Conservation (phyloP, 2,888 invertebrate genomes). For the Lasioglossum zephyrum region DNA sequence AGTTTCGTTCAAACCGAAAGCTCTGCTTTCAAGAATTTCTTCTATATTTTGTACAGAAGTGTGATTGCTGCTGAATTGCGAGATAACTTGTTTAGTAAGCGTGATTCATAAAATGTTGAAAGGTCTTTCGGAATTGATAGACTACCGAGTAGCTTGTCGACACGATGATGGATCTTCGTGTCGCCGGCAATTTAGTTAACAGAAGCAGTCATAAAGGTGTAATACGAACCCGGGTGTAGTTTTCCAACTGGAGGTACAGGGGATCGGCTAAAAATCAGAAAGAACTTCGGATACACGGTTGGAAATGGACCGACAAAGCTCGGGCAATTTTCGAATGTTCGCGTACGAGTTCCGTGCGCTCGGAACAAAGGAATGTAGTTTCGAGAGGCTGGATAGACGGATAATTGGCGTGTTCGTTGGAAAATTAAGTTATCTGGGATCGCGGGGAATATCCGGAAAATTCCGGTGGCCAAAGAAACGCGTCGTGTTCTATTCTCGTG, state of each 20-base stretch:
- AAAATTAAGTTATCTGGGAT: slow-evolving; percentile 54
- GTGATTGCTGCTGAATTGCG: background rate
- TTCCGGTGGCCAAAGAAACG: slow-evolving; percentile 27
- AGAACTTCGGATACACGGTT: background rate
- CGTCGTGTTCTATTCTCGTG: slow-evolving; percentile 18
- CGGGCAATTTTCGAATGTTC: background rate
- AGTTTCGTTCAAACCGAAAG: too few species aligned
- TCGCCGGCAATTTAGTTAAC: background rate
- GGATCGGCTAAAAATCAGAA: background rate
- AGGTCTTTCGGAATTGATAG: background rate
- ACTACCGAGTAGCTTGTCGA: background rate
- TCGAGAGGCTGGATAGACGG: background rate
- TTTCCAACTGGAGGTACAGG: background rate
- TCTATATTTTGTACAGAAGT: too few species aligned
- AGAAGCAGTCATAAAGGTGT: background rate
- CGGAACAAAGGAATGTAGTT: slow-evolving; percentile 31
- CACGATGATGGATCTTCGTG: background rate
- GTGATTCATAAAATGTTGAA: background rate
- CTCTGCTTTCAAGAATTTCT: too few species aligned
- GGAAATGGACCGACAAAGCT: background rate
- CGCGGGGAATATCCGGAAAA: slow-evolving; percentile 26
- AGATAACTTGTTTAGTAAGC: background rate
- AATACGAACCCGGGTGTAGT: background rate
- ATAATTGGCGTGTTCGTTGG: slow-evolving; percentile 37
- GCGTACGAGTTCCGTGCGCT: background rate